These are phyloP conservation scores for Herpetotheres cachinnans DNA, from an alignment of 2,113 vertebrate species.

Conservation along the genomic window DNA sequence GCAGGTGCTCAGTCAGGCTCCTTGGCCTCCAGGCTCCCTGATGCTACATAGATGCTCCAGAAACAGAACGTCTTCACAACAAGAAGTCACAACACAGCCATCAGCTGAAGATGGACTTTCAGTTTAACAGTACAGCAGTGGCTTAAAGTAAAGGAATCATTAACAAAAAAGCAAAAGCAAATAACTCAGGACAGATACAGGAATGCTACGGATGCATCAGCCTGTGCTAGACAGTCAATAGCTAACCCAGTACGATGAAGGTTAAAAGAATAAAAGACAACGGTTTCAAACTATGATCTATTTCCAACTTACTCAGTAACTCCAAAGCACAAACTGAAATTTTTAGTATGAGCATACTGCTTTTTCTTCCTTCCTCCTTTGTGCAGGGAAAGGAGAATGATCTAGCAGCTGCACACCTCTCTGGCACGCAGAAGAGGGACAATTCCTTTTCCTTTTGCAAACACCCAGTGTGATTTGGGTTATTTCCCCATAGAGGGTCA, in stretches of 20 bases:
- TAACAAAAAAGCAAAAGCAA: neutral
- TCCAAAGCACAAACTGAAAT: neutral
- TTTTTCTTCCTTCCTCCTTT: neutral
- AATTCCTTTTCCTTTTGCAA: neutral
- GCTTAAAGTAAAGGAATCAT: neutral
- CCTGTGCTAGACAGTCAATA: neutral
- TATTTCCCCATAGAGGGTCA: neutral
- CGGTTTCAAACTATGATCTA: neutral
- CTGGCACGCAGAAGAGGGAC: neutral
- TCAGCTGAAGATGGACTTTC: neutral
- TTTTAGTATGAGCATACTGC: neutral
- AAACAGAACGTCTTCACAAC: neutral
- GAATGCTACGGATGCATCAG: neutral
- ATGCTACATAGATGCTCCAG: neutral
- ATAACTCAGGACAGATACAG: neutral
- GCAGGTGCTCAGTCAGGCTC: neutral
- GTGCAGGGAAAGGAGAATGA: neutral
- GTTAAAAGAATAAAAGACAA: neutral
- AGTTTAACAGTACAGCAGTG: neutral
- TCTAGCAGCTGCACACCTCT: neutral
- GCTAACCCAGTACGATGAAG: neutral
- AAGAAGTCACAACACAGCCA: neutral
- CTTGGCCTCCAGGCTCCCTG: neutral
- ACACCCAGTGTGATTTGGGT: rapidly evolving
- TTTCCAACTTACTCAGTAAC: neutral